Base-by-base conservation (phyloP, 2,888 invertebrate genomes). In the Ellobium chinense region DNA sequence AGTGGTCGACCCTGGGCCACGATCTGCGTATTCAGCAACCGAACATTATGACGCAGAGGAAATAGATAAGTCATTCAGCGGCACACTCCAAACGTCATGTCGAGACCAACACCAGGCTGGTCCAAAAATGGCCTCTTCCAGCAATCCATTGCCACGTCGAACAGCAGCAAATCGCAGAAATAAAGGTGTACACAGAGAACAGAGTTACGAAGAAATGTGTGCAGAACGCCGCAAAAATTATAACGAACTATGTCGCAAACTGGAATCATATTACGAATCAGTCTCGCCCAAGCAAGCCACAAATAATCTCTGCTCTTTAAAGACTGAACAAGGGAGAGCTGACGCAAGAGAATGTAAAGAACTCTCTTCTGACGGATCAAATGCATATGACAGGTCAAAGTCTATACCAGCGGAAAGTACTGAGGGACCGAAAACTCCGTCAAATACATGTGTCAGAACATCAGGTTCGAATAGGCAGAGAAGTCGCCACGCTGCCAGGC, bases 201-300 rank as follows among this genome's bases (percentile, higher is more conserved):
- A 12, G 37, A 72, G 72, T 27, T 72, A 72, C 36, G 72, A 72
- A 27, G 36, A 36, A 12, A 56, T 72, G 58, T 72, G 72, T 18
- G 36, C 24, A 24, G 58, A 72, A 4, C 58, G 72, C 21, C 58
- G 60, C 1, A 18, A 60, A 72, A 58, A 60, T 27, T 72, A 72
- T 18, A 34, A 27, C 1, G 18, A 60, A 21, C n/a, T 72, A 18
- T 72, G 72, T 24, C 56, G 27, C 7, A 27, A n/a, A 9, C 36
- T 72, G 58, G 60, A 34, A 2, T 7, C 56, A 18, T 56, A 72
- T 37, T 72, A 72, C 24, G n/a, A 58, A 36, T 60, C 58, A 3
- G n/a, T 58, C 7, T 72, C 58, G 5, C 37, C 58, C 12, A 37
- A 60, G 7, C 46, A 46, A 46, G 18, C 46, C 7, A 7, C 7